A percentile compares a stretch with the other conserved stretches of the same genome.
phyloP scores from a whole-genome alignment of 2,797 vertebrate genomes.

The Aratinga solstitialis region DNA sequence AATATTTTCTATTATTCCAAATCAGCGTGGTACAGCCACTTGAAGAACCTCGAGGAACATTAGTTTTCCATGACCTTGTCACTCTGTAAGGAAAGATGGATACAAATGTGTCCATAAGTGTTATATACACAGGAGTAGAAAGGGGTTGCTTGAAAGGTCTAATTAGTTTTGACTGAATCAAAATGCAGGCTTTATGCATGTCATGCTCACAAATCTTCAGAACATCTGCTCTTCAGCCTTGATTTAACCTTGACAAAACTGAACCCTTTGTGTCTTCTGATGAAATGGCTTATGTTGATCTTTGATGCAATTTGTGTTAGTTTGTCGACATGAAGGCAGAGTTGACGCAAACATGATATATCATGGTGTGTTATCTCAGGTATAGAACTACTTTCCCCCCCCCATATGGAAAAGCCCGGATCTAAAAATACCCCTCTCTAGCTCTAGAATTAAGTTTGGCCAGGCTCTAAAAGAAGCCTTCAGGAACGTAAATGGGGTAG shows the following conservation, averaged over 20 bases:
- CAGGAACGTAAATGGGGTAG: neutral
- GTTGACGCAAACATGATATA: neutral
- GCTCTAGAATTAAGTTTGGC: neutral
- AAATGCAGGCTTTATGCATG: neutral
- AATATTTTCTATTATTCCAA: neutral
- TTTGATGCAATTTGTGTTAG: neutral
- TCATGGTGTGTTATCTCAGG: neutral
- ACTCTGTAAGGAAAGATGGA: neutral
- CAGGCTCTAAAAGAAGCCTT: neutral
- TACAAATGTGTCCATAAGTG: neutral
- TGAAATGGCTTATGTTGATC: neutral
- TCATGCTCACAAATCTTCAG: neutral
- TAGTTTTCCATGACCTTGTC: neutral
- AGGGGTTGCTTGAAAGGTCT: neutral
- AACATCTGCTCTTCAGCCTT: neutral
- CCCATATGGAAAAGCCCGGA: neutral
- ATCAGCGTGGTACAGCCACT: neutral
- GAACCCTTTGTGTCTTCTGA: neutral
- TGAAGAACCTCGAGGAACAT: neutral
- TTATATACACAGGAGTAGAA: neutral
- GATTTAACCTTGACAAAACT: neutral
- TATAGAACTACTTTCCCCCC: neutral
- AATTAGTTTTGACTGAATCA: neutral
- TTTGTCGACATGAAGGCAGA: neutral
- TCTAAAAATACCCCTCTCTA: neutral